Evolutionary conservation across 2,888 invertebrate species (phyloP).

Genomic region (Pegoplata infirma): DNA sequence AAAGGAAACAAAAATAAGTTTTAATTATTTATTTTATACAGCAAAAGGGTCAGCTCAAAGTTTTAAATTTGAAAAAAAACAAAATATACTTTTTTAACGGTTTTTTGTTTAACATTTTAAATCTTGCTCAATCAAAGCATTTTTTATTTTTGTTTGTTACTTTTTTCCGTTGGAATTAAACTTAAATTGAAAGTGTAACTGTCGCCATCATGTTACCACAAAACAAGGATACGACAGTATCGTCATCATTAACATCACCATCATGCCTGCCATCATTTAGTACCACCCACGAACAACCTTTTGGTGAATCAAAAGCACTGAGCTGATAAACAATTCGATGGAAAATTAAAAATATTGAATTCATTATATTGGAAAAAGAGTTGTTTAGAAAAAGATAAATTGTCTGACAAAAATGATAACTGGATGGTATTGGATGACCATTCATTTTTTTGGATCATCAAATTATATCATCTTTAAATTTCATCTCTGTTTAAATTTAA

Average conservation of each 20-base stretch:
- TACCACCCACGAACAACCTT: neutral
- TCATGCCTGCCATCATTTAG: neutral
- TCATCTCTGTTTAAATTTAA: too few species aligned
- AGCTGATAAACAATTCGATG: too few species aligned
- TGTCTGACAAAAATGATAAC: too few species aligned
- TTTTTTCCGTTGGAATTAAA: neutral
- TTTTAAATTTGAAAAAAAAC: neutral
- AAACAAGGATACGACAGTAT: neutral
- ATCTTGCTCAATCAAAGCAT: neutral
- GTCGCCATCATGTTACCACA: neutral
- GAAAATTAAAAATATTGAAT: too few species aligned
- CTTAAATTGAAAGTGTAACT: neutral
- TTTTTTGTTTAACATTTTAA: neutral
- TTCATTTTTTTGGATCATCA: too few species aligned
- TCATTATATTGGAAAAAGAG: too few species aligned
- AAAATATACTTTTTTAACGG: neutral
- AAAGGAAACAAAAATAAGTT: constrained; percentile 29
- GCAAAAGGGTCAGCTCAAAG: constrained; percentile 17
- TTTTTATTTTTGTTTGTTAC: neutral
- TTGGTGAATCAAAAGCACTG: too few species aligned
- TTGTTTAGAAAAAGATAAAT: too few species aligned
- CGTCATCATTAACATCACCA: neutral
- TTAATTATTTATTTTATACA: constrained; percentile 48
- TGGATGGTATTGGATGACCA: too few species aligned
- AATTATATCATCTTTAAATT: too few species aligned